Evolutionary conservation across 2,113 vertebrate species (phyloP).

Genomic region (Prionailurus bengalensis): DNA sequence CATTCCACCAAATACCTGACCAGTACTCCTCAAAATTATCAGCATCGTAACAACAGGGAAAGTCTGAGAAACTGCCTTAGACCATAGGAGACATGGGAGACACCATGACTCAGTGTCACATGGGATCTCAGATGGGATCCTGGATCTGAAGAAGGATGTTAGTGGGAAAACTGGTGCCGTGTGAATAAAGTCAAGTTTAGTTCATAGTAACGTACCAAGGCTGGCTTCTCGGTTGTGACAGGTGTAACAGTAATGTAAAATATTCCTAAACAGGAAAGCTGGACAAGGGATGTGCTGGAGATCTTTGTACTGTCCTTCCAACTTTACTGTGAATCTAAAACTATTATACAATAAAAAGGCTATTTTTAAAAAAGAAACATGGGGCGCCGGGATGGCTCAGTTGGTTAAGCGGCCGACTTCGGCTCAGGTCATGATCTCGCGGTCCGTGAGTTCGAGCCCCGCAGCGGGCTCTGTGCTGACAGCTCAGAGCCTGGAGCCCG

Average conservation of each 20-base stretch:
- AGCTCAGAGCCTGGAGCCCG: no score
- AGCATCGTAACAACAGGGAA: neutral
- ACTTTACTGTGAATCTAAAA: slow-evolving; percentile 1
- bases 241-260: neutral
- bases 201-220: neutral
- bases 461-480: no score
- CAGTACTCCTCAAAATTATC: neutral
- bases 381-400: no score
- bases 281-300: neutral
- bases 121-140: neutral
- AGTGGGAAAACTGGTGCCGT: neutral
- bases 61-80: neutral
- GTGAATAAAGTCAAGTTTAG: neutral
- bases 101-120: neutral
- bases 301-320: neutral
- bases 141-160: neutral
- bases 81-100: neutral
- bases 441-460: no score
- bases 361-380: neutral
- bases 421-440: no score
- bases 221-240: neutral
- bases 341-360: neutral
- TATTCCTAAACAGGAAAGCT: neutral
- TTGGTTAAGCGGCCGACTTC: no score
- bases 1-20: neutral